phyloP scores from a whole-genome alignment of 2,888 invertebrate genomes.

The Panzeria rudis region DNA sequence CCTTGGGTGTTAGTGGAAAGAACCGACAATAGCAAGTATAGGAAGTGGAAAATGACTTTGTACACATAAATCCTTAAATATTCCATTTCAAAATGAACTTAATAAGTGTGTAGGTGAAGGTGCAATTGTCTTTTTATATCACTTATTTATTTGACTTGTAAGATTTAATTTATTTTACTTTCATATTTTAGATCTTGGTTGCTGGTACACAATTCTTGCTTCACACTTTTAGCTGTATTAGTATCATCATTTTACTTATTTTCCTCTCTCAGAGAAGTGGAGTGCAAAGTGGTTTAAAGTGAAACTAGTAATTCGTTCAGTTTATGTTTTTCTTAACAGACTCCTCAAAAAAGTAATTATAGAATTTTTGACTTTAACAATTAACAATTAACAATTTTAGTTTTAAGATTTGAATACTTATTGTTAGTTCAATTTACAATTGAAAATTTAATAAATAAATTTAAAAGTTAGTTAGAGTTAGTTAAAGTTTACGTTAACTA shows the following conservation, averaged over 20 bases:
- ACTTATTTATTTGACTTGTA: slow-evolving; percentile 48
- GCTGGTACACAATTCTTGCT: not conserved
- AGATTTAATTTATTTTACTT: slow-evolving; percentile 29
- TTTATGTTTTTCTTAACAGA: slow-evolving; percentile 25
- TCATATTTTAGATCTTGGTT: not conserved
- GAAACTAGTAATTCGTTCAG: slow-evolving; percentile 47
- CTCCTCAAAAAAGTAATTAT: slow-evolving; percentile 1
- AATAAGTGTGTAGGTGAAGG: slow-evolving; percentile 26
- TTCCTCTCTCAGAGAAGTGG: slow-evolving; percentile 10
- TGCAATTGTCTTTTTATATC: slow-evolving; percentile 1
- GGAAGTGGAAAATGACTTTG: slow-evolving; percentile 6
- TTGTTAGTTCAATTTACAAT: too few relatives aligned
- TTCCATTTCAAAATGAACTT: slow-evolving; percentile 22
- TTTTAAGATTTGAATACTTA: too few relatives aligned
- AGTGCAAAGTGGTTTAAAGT: slow-evolving; percentile 43
- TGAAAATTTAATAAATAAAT: too few relatives aligned
- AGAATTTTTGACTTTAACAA: too few relatives aligned
- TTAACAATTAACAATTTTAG: too few relatives aligned
- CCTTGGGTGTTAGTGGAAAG: too few relatives aligned
- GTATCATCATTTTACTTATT: too few relatives aligned
- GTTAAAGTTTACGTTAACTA: too few relatives aligned
- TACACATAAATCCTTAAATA: slow-evolving; percentile 46
- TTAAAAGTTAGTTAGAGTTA: too few relatives aligned
- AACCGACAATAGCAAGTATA: not conserved
- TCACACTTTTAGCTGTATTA: too few relatives aligned